These are phyloP conservation scores for Lipophrys pholis DNA, from an alignment of 2,113 vertebrate genomes.

Conservation along the genomic window DNA sequence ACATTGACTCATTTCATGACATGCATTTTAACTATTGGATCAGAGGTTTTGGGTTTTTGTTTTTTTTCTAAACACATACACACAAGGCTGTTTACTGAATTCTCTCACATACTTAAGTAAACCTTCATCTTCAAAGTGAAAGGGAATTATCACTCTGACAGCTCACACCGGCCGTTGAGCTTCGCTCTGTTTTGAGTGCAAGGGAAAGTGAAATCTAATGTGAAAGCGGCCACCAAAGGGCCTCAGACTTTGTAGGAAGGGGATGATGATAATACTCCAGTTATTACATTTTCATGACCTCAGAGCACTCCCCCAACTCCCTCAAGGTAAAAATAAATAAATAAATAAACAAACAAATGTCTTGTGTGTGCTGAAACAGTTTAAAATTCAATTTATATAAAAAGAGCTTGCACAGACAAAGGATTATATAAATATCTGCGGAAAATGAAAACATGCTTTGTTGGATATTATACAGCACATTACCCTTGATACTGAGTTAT, in stretches of 20 bases:
- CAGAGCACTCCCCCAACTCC: conserved; percentile 13
- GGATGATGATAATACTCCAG: conserved; percentile 31
- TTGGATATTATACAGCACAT: conserved; percentile 2
- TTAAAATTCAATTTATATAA: conserved; percentile 11
- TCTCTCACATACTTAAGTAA: conserved; percentile 64
- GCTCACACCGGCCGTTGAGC: conserved; percentile 42
- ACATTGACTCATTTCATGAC: neutral
- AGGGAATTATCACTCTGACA: conserved; percentile 54
- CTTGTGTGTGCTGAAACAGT: conserved; percentile 1
- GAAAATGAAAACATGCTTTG: neutral
- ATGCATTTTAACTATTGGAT: conserved; percentile 48
- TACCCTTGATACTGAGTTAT: conserved; percentile 4
- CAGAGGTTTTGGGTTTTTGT: neutral
- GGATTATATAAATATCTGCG: conserved; percentile 10
- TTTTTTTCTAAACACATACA: conserved; percentile 5
- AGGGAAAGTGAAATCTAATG: conserved; percentile 33
- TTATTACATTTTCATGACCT: conserved; percentile 51
- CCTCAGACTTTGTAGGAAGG: conserved; percentile 27
- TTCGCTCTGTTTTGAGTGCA: conserved; percentile 25
- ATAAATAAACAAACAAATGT: neutral
- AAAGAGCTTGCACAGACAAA: neutral
- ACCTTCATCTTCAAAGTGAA: conserved; percentile 65
- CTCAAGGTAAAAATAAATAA: conserved; percentile 8
- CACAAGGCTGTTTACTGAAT: conserved; percentile 51
- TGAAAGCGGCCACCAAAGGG: conserved; percentile 28